Conservation (phyloP, 2,888 invertebrate species). For the Nephrotoma guestfalica region DNA sequence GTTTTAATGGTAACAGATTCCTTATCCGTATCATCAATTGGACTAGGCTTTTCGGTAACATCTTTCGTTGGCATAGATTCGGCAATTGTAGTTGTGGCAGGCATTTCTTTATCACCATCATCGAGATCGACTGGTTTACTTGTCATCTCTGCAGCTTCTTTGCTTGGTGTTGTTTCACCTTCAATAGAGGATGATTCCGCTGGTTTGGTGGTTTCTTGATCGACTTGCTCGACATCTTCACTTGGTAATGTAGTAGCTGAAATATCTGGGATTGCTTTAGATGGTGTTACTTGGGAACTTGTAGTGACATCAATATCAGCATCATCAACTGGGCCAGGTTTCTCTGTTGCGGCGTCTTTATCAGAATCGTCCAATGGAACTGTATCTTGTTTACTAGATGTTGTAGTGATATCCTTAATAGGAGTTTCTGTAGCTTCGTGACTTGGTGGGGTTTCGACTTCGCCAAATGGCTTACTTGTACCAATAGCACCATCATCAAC, state of each 20-base stretch:
- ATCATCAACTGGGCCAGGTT: background rate
- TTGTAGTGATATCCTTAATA: background rate
- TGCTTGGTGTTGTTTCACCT: conserved; percentile 4
- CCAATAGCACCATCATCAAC: background rate
- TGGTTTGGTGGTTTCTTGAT: conserved; percentile 6
- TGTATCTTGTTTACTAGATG: background rate
- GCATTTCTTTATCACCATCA: conserved; percentile 8
- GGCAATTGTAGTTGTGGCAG: conserved; percentile 6
- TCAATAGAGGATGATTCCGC: background rate
- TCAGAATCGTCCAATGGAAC: background rate
- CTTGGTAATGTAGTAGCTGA: background rate
- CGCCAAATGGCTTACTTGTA: background rate
- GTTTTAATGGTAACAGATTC: conserved; percentile 1
- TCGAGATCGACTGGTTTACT: background rate
- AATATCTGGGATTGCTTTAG: background rate
- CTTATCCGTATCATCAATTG: background rate
- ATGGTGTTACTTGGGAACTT: background rate
- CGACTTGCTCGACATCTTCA: background rate
- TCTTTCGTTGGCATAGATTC: conserved; percentile 6
- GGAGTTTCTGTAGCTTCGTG: background rate
- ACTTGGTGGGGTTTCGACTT: background rate
- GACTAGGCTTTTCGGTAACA: background rate
- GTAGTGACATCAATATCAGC: conserved; percentile 6
- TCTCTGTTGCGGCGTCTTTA: conserved; percentile 6
- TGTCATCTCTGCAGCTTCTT: conserved; percentile 2